A percentile compares a stretch with the other conserved stretches of the same genome.
These are phyloP conservation scores for Montipora capitata DNA, from an alignment of 92 coral and sea anemone genomes.

Conservation along the genomic window DNA sequence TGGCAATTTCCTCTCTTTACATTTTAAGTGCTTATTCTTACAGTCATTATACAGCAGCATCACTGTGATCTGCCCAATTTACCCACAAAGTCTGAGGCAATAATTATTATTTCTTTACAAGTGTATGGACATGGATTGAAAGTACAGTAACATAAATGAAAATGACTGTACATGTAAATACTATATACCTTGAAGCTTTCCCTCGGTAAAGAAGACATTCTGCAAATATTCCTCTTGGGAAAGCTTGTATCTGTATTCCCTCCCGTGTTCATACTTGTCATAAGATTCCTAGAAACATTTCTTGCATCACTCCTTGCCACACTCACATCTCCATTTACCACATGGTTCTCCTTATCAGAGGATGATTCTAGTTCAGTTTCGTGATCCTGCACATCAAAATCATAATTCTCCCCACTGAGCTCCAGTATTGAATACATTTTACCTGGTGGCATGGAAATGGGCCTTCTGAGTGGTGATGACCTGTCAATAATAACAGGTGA, in stretches of 20 bases:
- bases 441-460: constrained; percentile 74
- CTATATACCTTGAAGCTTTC: background rate
- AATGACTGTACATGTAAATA: no score
- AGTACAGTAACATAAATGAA: no score
- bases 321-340: background rate
- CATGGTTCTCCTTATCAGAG: constrained; percentile 82
- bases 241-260: background rate
- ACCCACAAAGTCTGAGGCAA: no score
- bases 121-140: no score
- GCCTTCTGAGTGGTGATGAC: constrained; percentile 47
- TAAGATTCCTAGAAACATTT: background rate
- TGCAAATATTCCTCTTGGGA: background rate
- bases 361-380: constrained; percentile 71
- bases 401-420: constrained; percentile 57
- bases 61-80: no score
- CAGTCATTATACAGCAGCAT: no score
- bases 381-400: constrained; percentile 30
- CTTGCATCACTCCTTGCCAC: constrained; percentile 5
- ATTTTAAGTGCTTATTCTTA: no score
- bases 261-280: background rate
- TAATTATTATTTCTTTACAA: no score
- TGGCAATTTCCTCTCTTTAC: no score
- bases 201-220: background rate
- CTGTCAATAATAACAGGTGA: constrained; percentile 22
- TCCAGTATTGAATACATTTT: constrained; percentile 82